Percentiles rank a stretch among this genome's conserved stretches.
phyloP scores from a whole-genome alignment of 2,888 invertebrate species.

The Parasteatoda lunata region DNA sequence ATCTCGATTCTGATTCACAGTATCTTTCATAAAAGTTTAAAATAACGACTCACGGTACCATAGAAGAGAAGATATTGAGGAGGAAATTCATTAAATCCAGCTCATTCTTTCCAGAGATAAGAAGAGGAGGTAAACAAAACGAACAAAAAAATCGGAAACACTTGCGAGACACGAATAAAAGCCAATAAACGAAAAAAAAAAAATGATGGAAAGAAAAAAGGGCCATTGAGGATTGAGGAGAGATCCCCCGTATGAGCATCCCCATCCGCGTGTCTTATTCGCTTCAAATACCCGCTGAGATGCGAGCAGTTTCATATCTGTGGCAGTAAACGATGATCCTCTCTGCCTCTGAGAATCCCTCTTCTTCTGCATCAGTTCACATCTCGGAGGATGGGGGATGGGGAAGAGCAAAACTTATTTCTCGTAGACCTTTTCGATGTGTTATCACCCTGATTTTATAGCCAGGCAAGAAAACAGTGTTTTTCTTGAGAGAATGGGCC shows the following conservation, averaged over 20 bases:
- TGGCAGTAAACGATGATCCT: slow-evolving; percentile 67
- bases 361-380: slow-evolving; percentile 61
- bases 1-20: too few species aligned
- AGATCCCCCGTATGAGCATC: not conserved
- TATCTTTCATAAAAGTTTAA: too few species aligned
- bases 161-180: slow-evolving; percentile 43
- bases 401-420: slow-evolving; percentile 19
- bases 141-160: slow-evolving; percentile 12
- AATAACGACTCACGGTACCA: not conserved
- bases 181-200: slow-evolving; percentile 14
- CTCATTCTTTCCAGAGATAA: not conserved
- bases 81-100: slow-evolving; percentile 44
- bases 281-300: slow-evolving; percentile 56
- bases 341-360: slow-evolving; percentile 62
- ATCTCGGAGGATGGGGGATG: slow-evolving; percentile 20
- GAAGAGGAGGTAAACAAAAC: slow-evolving; percentile 8
- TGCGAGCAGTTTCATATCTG: slow-evolving; percentile 61
- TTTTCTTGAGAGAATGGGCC: not conserved
- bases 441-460: slow-evolving; percentile 61
- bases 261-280: slow-evolving; percentile 25
- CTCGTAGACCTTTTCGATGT: slow-evolving; percentile 31
- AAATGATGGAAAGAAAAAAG: not conserved
- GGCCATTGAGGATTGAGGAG: not conserved
- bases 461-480: slow-evolving; percentile 6
- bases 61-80: not conserved